Evolutionary conservation across 2,113 vertebrate species (phyloP), one percentile per base, ranked within the genome.

Genomic region (Polypterus senegalus): DNA sequence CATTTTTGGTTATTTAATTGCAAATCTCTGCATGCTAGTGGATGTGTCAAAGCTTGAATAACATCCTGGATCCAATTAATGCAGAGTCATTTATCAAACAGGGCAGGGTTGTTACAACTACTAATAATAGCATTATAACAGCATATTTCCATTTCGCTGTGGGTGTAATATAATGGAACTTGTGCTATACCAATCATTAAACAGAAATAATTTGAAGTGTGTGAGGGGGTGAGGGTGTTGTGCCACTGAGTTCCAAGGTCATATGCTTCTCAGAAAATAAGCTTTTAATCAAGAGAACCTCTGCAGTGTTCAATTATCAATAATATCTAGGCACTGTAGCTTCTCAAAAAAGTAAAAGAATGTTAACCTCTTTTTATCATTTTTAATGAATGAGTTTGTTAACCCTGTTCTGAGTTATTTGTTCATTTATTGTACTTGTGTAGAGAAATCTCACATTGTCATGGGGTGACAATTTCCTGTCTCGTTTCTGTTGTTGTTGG

Each of bases 1-100:
- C 77, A 79, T 79, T 85, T 75, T 82, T 74, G 85, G 80, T 81
- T 79, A 82, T 76, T 81, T 75, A 82, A 81, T 89, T 85, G 81
- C 77, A 73, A 83, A 79, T 81, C 27, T 76, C 65, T 63, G 77
- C 78, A 9, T 77, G 70, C 77, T 81, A 61, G 76, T 72, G 70
- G 67, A 70, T 83, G 66, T 82, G 79, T 73, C 78, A 76, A 73
- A 79, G 73, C 69, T 66, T 71, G 71, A 84, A 79, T 77, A 74
- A 79, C 71, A 76, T 80, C 70, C 72, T 74, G 73, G 77, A 84
- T 86, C 81, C 82, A 89, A 89, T 92, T 91, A 88, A 79, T 78
- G 69, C 69, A 66, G 70, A 72, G 88, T 86, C 83, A 84, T 91
- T 86, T 85, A 84, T 89, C 81, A 89, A 80, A 79, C 72, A 69